Percentiles rank a stretch among this genome's conserved stretches.
phyloP scores from a whole-genome alignment of 2,113 vertebrate species.

The Brienomyrus brachyistius region DNA sequence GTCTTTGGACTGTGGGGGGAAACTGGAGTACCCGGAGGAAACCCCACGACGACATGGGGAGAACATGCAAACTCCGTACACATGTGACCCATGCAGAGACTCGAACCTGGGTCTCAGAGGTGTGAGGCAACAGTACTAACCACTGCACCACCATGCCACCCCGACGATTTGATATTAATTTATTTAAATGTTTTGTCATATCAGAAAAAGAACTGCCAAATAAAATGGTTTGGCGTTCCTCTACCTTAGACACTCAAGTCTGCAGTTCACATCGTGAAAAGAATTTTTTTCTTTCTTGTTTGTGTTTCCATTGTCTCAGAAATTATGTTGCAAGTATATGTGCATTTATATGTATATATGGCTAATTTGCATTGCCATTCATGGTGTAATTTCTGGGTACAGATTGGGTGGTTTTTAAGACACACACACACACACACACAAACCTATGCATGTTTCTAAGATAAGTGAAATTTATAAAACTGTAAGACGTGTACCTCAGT shows the following conservation, averaged over 20 bases:
- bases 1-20: too few relatives aligned
- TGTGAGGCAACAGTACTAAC: too few relatives aligned
- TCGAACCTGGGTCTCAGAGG: too few relatives aligned
- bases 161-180: not conserved
- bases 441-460: not conserved
- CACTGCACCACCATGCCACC: too few relatives aligned
- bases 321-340: not conserved
- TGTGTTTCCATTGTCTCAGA: not conserved
- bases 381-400: not conserved
- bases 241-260: not conserved
- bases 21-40: too few relatives aligned
- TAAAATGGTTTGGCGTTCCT: not conserved
- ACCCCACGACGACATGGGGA: too few relatives aligned
- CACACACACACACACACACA: not conserved
- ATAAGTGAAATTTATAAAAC: not conserved
- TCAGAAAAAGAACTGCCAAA: not conserved
- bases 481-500: not conserved
- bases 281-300: not conserved
- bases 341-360: not conserved
- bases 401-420: not conserved
- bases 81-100: too few relatives aligned
- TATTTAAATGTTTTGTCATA: not conserved
- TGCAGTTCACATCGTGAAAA: not conserved
- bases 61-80: too few relatives aligned
- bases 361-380: not conserved